Conservation (phyloP, 2,113 vertebrate species). For the Garra rufa region DNA sequence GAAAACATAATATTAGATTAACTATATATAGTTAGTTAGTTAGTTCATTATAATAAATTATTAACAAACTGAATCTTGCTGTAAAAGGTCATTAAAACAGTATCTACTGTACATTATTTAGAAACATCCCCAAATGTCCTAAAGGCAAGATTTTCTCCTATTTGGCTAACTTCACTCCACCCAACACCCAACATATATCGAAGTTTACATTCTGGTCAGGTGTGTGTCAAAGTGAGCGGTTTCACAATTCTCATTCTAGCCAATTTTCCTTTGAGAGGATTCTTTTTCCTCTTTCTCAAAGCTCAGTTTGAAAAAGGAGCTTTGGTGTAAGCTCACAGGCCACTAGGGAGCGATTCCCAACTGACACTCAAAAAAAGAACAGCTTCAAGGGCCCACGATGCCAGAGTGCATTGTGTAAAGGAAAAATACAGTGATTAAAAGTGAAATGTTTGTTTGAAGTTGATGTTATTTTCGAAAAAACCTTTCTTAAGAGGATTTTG, state of each 20-base stretch:
- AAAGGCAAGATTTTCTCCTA: background rate
- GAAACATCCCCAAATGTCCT: background rate
- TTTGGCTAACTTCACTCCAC: background rate
- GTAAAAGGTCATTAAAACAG: background rate
- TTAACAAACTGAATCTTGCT: background rate
- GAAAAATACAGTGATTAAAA: constrained; percentile 81
- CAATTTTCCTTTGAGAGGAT: constrained; percentile 72
- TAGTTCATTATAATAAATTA: background rate
- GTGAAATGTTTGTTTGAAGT: constrained; percentile 84
- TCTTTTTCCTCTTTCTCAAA: constrained; percentile 71
- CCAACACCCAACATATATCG: constrained; percentile 35
- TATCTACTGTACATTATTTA: background rate
- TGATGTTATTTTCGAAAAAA: constrained; percentile 78
- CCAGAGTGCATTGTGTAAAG: constrained; percentile 71
- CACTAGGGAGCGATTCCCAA: constrained; percentile 75
- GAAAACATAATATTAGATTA: too few species aligned
- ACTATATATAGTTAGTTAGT: too few species aligned
- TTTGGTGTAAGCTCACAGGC: constrained; percentile 79
- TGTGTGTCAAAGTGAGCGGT: constrained; percentile 73
- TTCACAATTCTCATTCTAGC: constrained; percentile 74
- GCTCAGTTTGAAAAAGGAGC: constrained; percentile 77
- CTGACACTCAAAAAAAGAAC: constrained; percentile 72
- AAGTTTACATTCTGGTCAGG: constrained; percentile 76
- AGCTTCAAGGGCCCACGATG: constrained; percentile 76
- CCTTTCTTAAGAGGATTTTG: constrained; percentile 77